A percentile compares a stretch with the other conserved stretches of the same genome.
Conservation (phyloP, 2,888 invertebrate genomes). For the Oscheius sp. region DNA sequence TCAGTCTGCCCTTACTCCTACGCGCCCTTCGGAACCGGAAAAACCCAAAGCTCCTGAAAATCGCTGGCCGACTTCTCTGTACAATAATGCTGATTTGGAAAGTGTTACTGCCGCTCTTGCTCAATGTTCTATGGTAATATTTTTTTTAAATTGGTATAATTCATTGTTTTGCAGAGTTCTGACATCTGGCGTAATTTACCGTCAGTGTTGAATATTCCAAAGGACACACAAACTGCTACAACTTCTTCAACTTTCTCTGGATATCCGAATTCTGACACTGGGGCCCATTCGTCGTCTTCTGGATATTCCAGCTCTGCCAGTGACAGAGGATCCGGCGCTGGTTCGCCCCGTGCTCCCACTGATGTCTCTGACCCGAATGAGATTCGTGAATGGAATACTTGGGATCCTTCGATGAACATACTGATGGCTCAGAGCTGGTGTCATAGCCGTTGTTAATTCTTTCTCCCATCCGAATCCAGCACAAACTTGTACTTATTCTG, state of each 20-base stretch:
- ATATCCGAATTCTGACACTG: not conserved
- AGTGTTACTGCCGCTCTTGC: not conserved
- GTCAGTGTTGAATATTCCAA: too few species aligned
- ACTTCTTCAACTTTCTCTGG: too few species aligned
- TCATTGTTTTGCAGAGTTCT: not conserved
- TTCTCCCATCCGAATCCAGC: not conserved
- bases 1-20: not conserved
- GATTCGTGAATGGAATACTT: conserved; percentile 14
- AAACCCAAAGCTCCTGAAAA: not conserved
- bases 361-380: conserved; percentile 11
- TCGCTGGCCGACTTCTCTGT: conserved; percentile 1
- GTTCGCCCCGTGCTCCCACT: conserved; percentile 31
- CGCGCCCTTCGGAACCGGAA: not conserved
- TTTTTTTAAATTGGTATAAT: not conserved
- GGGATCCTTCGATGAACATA: not conserved
- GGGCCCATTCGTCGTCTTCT: conserved; percentile 16
- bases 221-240: too few species aligned
- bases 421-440: conserved; percentile 1
- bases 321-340: conserved; percentile 38
- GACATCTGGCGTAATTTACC: not conserved
- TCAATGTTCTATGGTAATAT: not conserved
- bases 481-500: conserved; percentile 3
- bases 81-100: conserved; percentile 3
- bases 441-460: conserved; percentile 10
- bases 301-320: conserved; percentile 35